Conservation (phyloP, 2,113 vertebrate genomes). For the Corydoras maculifer region DNA sequence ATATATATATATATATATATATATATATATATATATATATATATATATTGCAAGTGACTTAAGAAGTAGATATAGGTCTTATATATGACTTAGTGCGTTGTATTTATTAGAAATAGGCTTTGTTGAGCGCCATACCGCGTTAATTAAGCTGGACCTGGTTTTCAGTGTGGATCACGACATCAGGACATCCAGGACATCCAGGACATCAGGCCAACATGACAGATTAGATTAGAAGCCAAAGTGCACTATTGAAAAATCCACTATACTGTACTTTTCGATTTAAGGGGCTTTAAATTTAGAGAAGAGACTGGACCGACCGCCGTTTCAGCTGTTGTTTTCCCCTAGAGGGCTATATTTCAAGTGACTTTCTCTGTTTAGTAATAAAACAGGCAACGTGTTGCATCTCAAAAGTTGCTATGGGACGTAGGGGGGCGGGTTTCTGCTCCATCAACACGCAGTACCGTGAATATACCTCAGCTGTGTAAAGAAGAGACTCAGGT, state of each 20-base stretch:
- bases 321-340: slow-evolving; percentile 21
- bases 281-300: slow-evolving; percentile 23
- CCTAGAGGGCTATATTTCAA: slow-evolving; percentile 37
- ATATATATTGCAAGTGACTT: too few relatives aligned
- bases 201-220: slow-evolving; percentile 9
- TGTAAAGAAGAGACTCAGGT: slow-evolving; percentile 65
- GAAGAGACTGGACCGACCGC: slow-evolving; percentile 40
- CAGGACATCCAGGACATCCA: neutral
- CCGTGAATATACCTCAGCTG: slow-evolving; percentile 71
- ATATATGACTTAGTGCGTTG: too few relatives aligned
- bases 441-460: slow-evolving; percentile 56
- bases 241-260: slow-evolving; percentile 32
- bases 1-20: too few relatives aligned
- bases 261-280: slow-evolving; percentile 23
- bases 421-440: slow-evolving; percentile 45
- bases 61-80: too few relatives aligned
- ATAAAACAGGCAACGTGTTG: slow-evolving; percentile 37
- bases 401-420: slow-evolving; percentile 36
- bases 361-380: slow-evolving; percentile 38
- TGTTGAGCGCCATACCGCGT: too few relatives aligned
- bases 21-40: too few relatives aligned
- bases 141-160: too few relatives aligned
- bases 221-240: slow-evolving; percentile 17
- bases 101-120: too few relatives aligned
- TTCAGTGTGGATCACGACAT: neutral